Conservation (phyloP, 2,113 vertebrate genomes). For the Taurulus bubalis region DNA sequence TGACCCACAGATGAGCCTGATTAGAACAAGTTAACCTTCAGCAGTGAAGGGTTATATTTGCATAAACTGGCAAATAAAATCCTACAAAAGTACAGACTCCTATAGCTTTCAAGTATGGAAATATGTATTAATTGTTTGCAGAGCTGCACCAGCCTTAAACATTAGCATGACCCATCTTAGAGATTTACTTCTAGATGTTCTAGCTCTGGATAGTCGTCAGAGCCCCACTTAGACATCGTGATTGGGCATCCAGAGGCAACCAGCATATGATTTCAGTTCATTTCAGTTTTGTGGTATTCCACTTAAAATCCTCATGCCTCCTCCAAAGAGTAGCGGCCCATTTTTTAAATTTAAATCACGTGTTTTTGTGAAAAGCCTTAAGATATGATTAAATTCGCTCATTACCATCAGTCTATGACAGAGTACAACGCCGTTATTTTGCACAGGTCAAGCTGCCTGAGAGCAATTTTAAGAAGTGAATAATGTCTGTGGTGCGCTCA, state of each 20-base stretch:
- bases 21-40: slow-evolving; percentile 1
- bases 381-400: slow-evolving; percentile 72
- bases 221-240: slow-evolving; percentile 21
- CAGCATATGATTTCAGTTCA: slow-evolving; percentile 24
- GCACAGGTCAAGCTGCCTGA: slow-evolving; percentile 65
- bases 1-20: background rate
- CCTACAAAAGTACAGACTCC: background rate
- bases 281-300: slow-evolving; percentile 22
- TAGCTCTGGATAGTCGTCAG: slow-evolving; percentile 1
- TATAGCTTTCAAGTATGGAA: slow-evolving; percentile 11
- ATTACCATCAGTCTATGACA: slow-evolving; percentile 61
- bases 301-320: slow-evolving; percentile 18
- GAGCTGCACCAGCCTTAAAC: slow-evolving; percentile 13
- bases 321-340: slow-evolving; percentile 34
- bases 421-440: slow-evolving; percentile 52
- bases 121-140: slow-evolving; percentile 17
- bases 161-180: slow-evolving; percentile 22
- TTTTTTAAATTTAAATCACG: slow-evolving; percentile 53
- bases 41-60: background rate
- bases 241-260: slow-evolving; percentile 20
- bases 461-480: slow-evolving; percentile 70
- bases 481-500: slow-evolving; percentile 62
- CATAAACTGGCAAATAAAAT: slow-evolving; percentile 9
- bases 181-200: slow-evolving; percentile 12
- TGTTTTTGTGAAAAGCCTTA: slow-evolving; percentile 56